Percentiles rank a stretch among this genome's conserved stretches.
These are phyloP conservation scores for Sclerurus mexicanus DNA, from an alignment of 2,113 vertebrate species.

Conservation along the genomic window DNA sequence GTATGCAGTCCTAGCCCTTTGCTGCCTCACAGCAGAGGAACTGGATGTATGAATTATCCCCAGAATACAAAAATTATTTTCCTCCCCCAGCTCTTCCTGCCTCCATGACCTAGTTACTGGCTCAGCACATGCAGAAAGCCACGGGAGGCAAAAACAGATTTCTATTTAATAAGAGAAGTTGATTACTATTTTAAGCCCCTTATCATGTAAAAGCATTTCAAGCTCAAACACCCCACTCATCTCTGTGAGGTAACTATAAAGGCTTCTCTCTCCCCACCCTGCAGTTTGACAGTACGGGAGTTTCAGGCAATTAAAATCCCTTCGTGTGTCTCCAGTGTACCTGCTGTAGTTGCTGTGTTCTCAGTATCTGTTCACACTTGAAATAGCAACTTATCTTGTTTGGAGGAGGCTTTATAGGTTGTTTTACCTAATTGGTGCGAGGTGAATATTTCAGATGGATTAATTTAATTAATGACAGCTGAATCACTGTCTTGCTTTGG, in stretches of 20 bases:
- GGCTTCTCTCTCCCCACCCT: not conserved
- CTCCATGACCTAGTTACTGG: conserved; percentile 25
- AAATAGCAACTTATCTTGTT: not conserved
- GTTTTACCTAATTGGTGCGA: not conserved
- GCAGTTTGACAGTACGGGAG: not conserved
- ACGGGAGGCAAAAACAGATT: not conserved
- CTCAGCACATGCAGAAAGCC: conserved; percentile 7
- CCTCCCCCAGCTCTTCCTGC: not conserved
- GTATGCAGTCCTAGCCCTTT: fast-evolving
- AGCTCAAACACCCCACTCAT: not conserved
- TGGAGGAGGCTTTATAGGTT: not conserved
- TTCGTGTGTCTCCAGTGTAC: not conserved
- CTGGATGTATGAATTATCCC: not conserved
- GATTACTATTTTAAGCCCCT: conserved; percentile 47
- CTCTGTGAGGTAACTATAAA: not conserved
- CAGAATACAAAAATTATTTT: not conserved
- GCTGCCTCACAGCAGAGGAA: fast-evolving
- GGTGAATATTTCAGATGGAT: not conserved
- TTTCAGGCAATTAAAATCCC: conserved; percentile 4
- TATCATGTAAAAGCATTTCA: not conserved
- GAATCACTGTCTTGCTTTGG: not conserved
- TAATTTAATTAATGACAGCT: not conserved
- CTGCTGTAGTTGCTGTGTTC: not conserved
- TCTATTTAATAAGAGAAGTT: conserved; percentile 2
- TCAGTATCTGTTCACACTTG: not conserved